Conservation (phyloP, 2,113 vertebrate species). For the Pitta sordida region DNA sequence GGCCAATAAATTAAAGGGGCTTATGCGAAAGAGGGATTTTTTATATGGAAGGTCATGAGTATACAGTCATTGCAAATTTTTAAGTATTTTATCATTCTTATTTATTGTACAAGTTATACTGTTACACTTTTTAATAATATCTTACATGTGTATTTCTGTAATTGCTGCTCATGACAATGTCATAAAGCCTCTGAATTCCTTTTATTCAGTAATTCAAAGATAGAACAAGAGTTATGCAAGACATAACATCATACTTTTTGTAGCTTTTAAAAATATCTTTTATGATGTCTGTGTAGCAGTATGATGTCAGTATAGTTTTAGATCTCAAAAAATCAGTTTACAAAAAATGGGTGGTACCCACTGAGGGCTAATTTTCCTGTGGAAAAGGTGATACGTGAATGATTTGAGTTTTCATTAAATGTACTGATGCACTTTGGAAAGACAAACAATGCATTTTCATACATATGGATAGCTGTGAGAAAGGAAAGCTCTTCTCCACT, state of each 20-base stretch:
- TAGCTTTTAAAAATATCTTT: neutral
- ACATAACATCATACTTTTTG: neutral
- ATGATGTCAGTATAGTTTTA: neutral
- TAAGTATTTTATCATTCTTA: neutral
- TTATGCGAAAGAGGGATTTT: neutral
- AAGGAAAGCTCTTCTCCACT: neutral
- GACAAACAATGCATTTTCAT: neutral
- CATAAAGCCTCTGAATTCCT: too few relatives aligned
- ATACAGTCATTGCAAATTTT: neutral
- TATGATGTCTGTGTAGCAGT: neutral
- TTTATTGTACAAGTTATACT: too few relatives aligned
- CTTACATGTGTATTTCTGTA: too few relatives aligned
- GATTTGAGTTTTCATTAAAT: neutral
- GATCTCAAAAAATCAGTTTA: neutral
- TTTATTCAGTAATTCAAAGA: too few relatives aligned
- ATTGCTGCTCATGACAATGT: too few relatives aligned
- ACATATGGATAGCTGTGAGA: neutral
- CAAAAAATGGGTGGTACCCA: neutral
- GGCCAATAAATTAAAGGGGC: too few relatives aligned
- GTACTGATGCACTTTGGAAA: neutral
- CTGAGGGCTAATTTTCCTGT: neutral
- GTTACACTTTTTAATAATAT: too few relatives aligned
- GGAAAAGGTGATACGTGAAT: neutral
- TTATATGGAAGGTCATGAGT: neutral
- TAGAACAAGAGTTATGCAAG: neutral